Conservation (phyloP, 2,113 vertebrate genomes). For the Mus musculus region GRCm39 chr13:115540501-115541000, state of each 20-base stretch:
- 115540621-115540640: background rate
- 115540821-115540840: background rate
- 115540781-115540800: background rate
- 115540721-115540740: background rate
- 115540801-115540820: background rate
- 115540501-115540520: background rate
- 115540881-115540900: background rate
- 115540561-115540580: background rate
- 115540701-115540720: background rate
- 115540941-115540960: background rate
- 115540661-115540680: background rate
- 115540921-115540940: background rate
- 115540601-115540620: background rate
- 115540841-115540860: background rate
- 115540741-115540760: background rate
- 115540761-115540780: background rate
- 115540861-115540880: background rate
- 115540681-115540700: background rate
- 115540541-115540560: constrained; percentile 9
- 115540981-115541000: too few relatives aligned
- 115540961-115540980: too few relatives aligned
- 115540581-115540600: background rate
- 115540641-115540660: background rate
- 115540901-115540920: background rate
- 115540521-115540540: background rate